These are phyloP conservation scores for Xestia rhomboidea DNA, from an alignment of 2,888 invertebrate species.

Conservation along the genomic window DNA sequence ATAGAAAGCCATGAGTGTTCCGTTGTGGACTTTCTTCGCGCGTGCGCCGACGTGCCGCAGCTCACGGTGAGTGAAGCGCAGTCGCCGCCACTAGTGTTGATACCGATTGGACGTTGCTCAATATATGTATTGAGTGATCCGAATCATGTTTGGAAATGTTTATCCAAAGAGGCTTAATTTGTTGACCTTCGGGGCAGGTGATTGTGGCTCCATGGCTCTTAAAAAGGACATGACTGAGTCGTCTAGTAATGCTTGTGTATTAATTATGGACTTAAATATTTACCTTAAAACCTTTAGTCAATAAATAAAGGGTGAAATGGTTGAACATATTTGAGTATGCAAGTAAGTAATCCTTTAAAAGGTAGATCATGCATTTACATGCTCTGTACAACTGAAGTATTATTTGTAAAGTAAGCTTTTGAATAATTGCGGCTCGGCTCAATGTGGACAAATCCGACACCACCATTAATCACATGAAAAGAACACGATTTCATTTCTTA, in stretches of 20 bases:
- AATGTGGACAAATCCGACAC: neutral
- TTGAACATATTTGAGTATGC: neutral
- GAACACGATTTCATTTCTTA: neutral
- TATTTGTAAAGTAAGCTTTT: neutral
- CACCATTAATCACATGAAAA: constrained; percentile 5
- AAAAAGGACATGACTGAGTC: constrained; percentile 19
- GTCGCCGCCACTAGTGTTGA: constrained; percentile 72
- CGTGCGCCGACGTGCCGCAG: constrained; percentile 83
- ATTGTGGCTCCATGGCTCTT: constrained; percentile 14
- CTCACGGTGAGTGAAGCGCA: constrained; percentile 81
- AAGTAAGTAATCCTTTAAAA: neutral
- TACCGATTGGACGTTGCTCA: constrained; percentile 71
- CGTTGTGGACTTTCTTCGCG: constrained; percentile 82
- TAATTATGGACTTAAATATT: neutral
- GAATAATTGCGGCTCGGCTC: neutral
- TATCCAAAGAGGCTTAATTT: constrained; percentile 36
- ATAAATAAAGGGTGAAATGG: neutral
- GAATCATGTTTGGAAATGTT: constrained; percentile 57
- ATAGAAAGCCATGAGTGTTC: constrained; percentile 85
- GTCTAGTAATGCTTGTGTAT: neutral
- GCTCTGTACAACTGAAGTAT: neutral
- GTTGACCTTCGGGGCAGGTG: constrained; percentile 28
- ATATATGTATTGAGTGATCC: constrained; percentile 62
- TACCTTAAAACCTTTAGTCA: neutral
- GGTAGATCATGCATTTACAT: neutral